Percentiles rank a stretch among this genome's conserved stretches.
These are phyloP conservation scores for Halichondria panicea DNA, from an alignment of 37 sponge, comb jelly and placozoan genomes.

Conservation along the genomic window DNA sequence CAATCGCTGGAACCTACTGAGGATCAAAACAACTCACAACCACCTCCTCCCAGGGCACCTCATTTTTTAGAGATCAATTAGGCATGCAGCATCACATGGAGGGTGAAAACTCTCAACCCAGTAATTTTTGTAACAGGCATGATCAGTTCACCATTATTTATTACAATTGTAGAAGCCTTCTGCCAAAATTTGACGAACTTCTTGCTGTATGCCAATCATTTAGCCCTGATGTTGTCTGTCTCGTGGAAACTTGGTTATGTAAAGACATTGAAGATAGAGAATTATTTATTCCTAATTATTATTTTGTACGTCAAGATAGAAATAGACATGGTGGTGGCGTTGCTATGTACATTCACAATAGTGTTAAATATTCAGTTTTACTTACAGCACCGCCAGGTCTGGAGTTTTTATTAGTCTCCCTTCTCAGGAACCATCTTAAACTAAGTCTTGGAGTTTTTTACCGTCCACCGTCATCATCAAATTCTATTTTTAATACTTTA, in stretches of 20 bases:
- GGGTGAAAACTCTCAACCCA: no score
- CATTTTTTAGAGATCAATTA: no score
- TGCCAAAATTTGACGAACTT: neutral
- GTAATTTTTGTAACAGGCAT: no score
- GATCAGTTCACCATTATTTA: neutral
- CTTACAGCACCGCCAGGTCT: neutral
- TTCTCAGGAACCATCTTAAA: neutral
- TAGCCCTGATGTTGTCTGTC: neutral
- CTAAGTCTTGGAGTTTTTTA: neutral
- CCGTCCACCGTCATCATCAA: neutral
- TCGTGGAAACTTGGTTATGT: neutral
- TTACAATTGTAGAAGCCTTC: neutral
- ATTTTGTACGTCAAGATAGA: neutral
- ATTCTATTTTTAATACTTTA: neutral
- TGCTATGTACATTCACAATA: neutral
- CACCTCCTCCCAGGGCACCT: no score
- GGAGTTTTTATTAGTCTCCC: neutral
- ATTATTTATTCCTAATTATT: neutral
- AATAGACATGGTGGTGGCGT: conserved; percentile 7
- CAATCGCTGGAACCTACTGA: no score
- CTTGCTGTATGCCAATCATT: no score
- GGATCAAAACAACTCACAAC: no score
- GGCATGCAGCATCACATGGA: no score
- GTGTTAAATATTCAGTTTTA: neutral
- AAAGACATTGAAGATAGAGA: no score